Percentiles rank a stretch among this genome's conserved stretches.
Conservation (phyloP, 2,797 vertebrate species). For the Xiphorhynchus erythropygius region DNA sequence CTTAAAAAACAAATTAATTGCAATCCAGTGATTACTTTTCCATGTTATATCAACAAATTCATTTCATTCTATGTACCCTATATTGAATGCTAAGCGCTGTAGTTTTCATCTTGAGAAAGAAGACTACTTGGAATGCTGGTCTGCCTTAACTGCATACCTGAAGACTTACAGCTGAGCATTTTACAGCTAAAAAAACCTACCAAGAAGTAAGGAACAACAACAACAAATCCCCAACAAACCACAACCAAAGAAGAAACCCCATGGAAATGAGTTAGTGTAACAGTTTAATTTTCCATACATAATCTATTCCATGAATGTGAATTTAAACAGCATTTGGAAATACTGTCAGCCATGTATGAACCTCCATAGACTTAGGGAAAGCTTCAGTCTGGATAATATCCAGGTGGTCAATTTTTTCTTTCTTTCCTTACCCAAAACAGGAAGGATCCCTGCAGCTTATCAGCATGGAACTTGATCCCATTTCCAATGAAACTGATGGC, state of each 20-base stretch:
- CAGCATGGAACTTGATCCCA: not conserved
- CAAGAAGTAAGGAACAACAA: fast-evolving
- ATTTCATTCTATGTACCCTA: not conserved
- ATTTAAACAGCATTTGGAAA: not conserved
- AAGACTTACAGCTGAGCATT: not conserved
- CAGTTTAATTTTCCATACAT: not conserved
- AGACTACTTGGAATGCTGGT: not conserved
- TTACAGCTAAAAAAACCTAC: not conserved
- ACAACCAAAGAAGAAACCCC: not conserved
- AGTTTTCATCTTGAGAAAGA: not conserved
- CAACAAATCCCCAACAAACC: not conserved
- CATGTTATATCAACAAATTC: not conserved
- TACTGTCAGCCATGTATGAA: not conserved
- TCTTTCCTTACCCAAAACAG: not conserved
- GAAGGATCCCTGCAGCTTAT: not conserved
- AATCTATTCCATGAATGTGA: not conserved
- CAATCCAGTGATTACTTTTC: not conserved
- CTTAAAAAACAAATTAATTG: not conserved
- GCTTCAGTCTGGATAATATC: not conserved
- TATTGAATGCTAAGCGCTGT: not conserved
- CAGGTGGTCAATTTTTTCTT: not conserved
- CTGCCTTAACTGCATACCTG: not conserved
- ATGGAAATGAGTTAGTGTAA: not conserved
- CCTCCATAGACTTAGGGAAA: not conserved
- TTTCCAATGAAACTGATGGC: not conserved